A percentile compares a stretch with the other conserved stretches of the same genome.
phyloP scores from a whole-genome alignment of 1,140 invertebrate species.

The Cherax destructor region DNA sequence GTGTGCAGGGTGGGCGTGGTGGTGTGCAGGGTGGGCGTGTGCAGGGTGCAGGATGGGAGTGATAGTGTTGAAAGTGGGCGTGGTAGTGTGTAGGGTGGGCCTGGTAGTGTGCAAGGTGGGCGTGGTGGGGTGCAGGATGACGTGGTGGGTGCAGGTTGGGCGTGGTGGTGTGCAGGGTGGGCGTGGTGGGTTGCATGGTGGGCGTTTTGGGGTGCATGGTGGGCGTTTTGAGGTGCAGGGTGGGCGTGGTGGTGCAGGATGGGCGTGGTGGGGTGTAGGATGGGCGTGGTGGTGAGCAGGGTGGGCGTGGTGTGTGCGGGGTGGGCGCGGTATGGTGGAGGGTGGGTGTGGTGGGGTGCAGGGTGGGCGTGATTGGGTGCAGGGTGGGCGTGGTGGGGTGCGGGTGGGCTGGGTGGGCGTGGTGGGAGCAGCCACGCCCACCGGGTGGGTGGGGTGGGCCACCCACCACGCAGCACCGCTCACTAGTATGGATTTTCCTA shows the following conservation, averaged over 20 bases:
- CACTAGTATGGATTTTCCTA: constrained; percentile 64
- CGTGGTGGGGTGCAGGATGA: too few relatives aligned
- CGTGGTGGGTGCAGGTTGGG: too few relatives aligned
- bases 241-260: neutral
- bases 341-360: constrained; percentile 1
- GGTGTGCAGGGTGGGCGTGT: neutral
- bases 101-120: neutral
- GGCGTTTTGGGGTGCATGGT: neutral
- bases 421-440: constrained; percentile 60
- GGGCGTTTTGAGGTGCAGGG: neutral
- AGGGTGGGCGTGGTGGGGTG: constrained; percentile 26
- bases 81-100: neutral
- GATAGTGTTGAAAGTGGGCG: neutral
- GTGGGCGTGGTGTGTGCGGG: neutral
- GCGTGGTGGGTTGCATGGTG: neutral
- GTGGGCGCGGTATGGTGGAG: too few relatives aligned
- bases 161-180: neutral
- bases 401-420: constrained; percentile 36
- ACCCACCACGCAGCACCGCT: constrained; percentile 57
- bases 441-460: constrained; percentile 25
- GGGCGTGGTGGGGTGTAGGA: neutral
- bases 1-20: neutral
- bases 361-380: neutral
- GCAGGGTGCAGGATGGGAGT: neutral
- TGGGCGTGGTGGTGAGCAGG: neutral